These are phyloP conservation scores for Menidia menidia DNA, from an alignment of 2,797 vertebrate species.

Conservation along the genomic window DNA sequence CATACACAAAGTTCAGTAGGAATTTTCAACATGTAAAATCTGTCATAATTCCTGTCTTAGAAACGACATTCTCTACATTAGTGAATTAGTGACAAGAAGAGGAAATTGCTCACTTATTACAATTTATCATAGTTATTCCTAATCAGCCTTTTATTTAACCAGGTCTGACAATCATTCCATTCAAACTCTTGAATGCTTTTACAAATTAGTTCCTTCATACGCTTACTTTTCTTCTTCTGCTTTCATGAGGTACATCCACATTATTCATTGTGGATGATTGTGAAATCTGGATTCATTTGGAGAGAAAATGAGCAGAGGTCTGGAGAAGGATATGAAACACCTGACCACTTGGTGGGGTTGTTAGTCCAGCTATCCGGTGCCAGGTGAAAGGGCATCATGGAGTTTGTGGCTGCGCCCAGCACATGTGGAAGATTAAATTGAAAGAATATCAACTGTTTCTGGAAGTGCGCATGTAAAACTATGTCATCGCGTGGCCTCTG, in stretches of 20 bases:
- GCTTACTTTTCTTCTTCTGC: slow-evolving; percentile 5
- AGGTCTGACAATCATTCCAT: too few species aligned
- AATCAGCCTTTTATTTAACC: too few species aligned
- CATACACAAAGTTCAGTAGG: slow-evolving; percentile 14
- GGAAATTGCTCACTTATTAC: too few species aligned
- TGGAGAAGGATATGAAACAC: slow-evolving; percentile 57
- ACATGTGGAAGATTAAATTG: slow-evolving; percentile 11
- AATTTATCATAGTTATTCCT: too few species aligned
- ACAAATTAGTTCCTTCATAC: not conserved
- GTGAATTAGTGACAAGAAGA: not conserved
- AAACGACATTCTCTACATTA: not conserved
- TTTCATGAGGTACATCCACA: slow-evolving; percentile 15
- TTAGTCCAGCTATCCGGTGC: slow-evolving; percentile 72
- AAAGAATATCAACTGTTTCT: slow-evolving; percentile 11
- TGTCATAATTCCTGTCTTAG: slow-evolving; percentile 1
- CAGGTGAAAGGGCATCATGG: slow-evolving; percentile 73
- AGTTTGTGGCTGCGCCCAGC: slow-evolving; percentile 1
- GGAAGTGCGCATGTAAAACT: slow-evolving; percentile 13
- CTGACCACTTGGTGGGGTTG: slow-evolving; percentile 81
- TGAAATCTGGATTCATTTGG: slow-evolving; percentile 32
- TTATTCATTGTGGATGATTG: slow-evolving; percentile 25
- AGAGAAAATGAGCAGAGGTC: slow-evolving; percentile 28
- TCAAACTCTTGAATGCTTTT: not conserved
- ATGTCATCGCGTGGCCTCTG: not conserved
- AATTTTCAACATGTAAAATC: slow-evolving; percentile 20